Evolutionary conservation across 53 echinoderm and acorn worm species (phyloP).

Genomic region (Luidia sarsii): DNA sequence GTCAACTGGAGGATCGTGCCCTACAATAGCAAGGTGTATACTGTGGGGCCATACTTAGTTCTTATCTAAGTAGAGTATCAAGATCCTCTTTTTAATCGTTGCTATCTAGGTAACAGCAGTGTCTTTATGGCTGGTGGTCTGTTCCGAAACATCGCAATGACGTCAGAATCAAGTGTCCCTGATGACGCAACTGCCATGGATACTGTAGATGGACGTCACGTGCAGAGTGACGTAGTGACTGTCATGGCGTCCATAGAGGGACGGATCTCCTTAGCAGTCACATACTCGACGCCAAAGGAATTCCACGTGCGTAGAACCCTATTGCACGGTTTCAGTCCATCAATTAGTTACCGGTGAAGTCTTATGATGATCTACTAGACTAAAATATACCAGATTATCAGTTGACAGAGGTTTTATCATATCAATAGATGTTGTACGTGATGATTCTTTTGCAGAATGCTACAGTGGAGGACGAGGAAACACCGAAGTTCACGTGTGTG

Average conservation of each 20-base stretch:
- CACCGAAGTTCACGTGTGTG: conserved; percentile 7
- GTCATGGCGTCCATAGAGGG: conserved; percentile 2
- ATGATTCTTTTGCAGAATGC: too few species aligned
- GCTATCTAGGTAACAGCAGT: not conserved
- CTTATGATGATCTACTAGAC: too few species aligned
- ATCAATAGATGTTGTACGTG: too few species aligned
- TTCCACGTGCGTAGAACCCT: not conserved
- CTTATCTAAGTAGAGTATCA: too few species aligned
- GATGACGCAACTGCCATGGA: not conserved
- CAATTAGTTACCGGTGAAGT: too few species aligned
- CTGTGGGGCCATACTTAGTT: too few species aligned
- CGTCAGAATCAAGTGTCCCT: too few species aligned
- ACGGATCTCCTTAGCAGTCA: conserved; percentile 8
- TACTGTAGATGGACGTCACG: not conserved
- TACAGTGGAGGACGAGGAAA: conserved; percentile 4
- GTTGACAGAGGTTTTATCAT: too few species aligned
- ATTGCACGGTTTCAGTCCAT: not conserved
- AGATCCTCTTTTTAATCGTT: too few species aligned
- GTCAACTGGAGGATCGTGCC: too few species aligned
- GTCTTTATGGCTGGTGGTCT: conserved; percentile 9
- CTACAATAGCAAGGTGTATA: too few species aligned
- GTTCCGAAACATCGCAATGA: not conserved
- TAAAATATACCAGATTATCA: too few species aligned
- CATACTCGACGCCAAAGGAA: conserved; percentile 24
- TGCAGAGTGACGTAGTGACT: conserved; percentile 22